phyloP scores from a whole-genome alignment of 92 coral and sea anemone genomes.

The Metridium senile region DNA sequence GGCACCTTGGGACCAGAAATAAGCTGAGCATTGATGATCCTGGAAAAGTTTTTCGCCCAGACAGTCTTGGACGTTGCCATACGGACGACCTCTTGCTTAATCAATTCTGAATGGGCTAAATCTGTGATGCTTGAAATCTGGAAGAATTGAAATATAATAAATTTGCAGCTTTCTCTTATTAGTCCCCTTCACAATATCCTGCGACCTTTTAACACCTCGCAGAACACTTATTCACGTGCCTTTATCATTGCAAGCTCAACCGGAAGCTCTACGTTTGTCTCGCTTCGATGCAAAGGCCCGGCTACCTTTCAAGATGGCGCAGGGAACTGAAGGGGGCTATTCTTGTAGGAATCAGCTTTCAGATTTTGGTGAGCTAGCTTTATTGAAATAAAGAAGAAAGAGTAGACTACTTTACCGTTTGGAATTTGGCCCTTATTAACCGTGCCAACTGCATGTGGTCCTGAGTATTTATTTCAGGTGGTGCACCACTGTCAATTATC shows the following conservation, averaged over 20 bases:
- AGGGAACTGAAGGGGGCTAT: too few species aligned
- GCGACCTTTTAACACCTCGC: too few species aligned
- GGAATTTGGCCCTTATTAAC: slow-evolving; percentile 30
- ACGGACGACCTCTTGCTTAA: slow-evolving; percentile 8
- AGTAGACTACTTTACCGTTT: slow-evolving; percentile 34
- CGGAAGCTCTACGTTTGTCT: too few species aligned
- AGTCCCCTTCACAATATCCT: too few species aligned
- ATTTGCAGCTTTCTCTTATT: too few species aligned
- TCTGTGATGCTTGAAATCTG: slow-evolving; percentile 12
- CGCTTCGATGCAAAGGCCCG: too few species aligned
- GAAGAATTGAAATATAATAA: not conserved
- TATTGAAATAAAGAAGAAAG: not conserved
- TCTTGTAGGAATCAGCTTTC: too few species aligned
- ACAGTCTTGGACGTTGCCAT: slow-evolving; percentile 16
- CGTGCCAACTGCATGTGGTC: slow-evolving; percentile 39
- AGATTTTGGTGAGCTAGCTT: too few species aligned
- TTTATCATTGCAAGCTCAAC: too few species aligned
- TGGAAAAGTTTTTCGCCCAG: slow-evolving; percentile 78
- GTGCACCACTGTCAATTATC: slow-evolving; percentile 36
- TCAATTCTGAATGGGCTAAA: not conserved
- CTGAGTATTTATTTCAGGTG: slow-evolving; percentile 15
- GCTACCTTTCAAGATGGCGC: too few species aligned
- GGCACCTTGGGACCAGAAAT: slow-evolving; percentile 76
- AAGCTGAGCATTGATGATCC: slow-evolving; percentile 63
- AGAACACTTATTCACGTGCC: too few species aligned